Evolutionary conservation across 1,140 invertebrate genomes (phyloP), one percentile per base, ranked within the genome.

Genomic region (Brachionus paranguensis): DNA sequence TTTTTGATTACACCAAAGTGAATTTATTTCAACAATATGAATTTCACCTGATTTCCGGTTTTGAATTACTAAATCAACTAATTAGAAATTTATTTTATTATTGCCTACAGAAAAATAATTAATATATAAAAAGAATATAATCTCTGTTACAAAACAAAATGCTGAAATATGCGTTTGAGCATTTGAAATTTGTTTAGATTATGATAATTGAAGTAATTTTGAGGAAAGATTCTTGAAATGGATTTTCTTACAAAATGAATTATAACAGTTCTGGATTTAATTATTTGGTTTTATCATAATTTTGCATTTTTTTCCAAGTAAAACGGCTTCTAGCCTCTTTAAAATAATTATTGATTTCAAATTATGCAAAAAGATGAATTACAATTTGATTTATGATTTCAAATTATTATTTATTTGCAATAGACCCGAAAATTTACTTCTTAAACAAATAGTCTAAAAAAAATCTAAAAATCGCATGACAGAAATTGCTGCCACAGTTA

Each of bases 301-400:
- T 60, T 60, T 27, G 53, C 53, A 60, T 60, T 60, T 60, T 20
- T n/a, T 17, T 17, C n/a, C 17, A 55, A 55, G 14, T 3, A 60
- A 60, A 10, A 17, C n/a, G 53, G 17, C 53, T 60, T 60, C 20
- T 24, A 8, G 17, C 8, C 53, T 60, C 53, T 10, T 27, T 20
- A 4, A 43, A 41, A 17, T n/a, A 72, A 43, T 72, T 72, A 72
- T 72, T 72, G 68, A 72, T 72, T 72, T 72, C 47, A 8, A 72
- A 72, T 72, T 72, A 72, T 72, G 68, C 68, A 41, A 72, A 72
- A 17, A 20, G 20, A 33, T 33, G 33, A 68, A 68, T 68, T 68
- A 41, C 29, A 68, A 68, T 68, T 33, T 68, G 27, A 60, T 68
- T 68, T 68, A 41, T 68, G 33, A 41, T 37, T 68, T 33, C 5